These are phyloP conservation scores for Auanema freiburgensis DNA, from an alignment of 2,888 invertebrate genomes.

Conservation along the genomic window DNA sequence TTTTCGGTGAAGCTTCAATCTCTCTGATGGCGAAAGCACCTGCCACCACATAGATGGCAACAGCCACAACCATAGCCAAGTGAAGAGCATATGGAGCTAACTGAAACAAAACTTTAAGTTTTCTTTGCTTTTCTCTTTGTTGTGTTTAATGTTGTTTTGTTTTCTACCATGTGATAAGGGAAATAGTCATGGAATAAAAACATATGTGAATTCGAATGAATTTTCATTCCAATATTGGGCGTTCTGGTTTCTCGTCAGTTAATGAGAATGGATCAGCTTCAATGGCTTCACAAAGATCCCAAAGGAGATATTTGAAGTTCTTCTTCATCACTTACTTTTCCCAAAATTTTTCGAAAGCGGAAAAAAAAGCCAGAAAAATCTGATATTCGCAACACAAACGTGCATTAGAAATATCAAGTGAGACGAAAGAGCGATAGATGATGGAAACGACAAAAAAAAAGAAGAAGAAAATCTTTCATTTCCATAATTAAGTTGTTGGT, in stretches of 20 bases:
- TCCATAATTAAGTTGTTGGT: too few species aligned
- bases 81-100: slow-evolving; percentile 53
- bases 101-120: slow-evolving; percentile 27
- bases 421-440: background rate
- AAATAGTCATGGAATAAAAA: too few species aligned
- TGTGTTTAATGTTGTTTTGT: background rate
- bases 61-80: slow-evolving; percentile 43
- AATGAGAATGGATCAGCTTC: too few species aligned
- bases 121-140: background rate
- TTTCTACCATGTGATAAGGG: background rate
- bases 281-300: background rate
- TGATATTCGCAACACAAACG: background rate
- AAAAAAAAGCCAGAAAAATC: background rate
- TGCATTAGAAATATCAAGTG: too few species aligned
- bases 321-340: background rate
- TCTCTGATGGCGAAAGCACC: slow-evolving; percentile 47
- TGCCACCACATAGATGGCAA: slow-evolving; percentile 45
- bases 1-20: slow-evolving; percentile 24
- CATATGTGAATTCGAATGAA: too few species aligned
- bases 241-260: too few species aligned
- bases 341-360: background rate
- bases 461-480: background rate
- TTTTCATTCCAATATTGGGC: too few species aligned
- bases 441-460: background rate
- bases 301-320: slow-evolving; percentile 3